Conservation (phyloP, 1,140 invertebrate genomes). For the Mesaphorura yosii region DNA sequence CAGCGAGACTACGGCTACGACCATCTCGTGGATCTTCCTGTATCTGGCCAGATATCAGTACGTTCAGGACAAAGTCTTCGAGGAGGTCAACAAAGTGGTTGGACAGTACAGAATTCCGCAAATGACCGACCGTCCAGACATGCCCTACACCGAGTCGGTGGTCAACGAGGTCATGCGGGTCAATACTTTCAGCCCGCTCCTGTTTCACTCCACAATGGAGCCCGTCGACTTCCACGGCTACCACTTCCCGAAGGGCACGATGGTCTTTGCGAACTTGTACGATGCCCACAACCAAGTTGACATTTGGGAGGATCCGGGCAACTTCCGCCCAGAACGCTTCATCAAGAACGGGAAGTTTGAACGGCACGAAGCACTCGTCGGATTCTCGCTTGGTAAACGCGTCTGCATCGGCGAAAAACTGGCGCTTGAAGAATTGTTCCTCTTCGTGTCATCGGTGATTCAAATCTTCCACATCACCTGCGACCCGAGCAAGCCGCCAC, state of each 20-base stretch:
- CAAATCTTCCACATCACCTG: slow-evolving; percentile 35
- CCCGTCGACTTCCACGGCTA: slow-evolving; percentile 36
- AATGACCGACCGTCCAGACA: slow-evolving; percentile 53
- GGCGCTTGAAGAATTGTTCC: slow-evolving; percentile 56
- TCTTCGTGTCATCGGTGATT: slow-evolving; percentile 57
- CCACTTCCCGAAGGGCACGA: slow-evolving; percentile 48
- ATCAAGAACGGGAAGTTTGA: slow-evolving; percentile 48
- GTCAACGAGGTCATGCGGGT: slow-evolving; percentile 36
- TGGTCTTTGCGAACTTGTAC: slow-evolving; percentile 68
- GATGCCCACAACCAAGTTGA: slow-evolving; percentile 57
- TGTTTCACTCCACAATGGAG: background rate
- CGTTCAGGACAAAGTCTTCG: slow-evolving; percentile 61
- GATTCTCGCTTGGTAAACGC: slow-evolving; percentile 59
- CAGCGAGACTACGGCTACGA: slow-evolving; percentile 66
- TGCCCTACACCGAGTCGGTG: background rate
- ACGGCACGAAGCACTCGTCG: slow-evolving; percentile 51
- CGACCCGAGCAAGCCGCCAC: background rate
- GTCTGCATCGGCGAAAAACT: slow-evolving; percentile 63
- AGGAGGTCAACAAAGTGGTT: slow-evolving; percentile 64
- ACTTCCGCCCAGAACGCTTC: slow-evolving; percentile 64
- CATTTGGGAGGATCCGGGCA: slow-evolving; percentile 54
- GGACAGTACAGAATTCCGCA: slow-evolving; percentile 52
- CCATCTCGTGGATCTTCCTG: slow-evolving; percentile 62
- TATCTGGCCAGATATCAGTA: slow-evolving; percentile 60
- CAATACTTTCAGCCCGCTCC: background rate